Percentiles rank a stretch among this genome's conserved stretches.
Conservation (phyloP, 2,797 vertebrate genomes). For the Tachyglossus aculeatus region DNA sequence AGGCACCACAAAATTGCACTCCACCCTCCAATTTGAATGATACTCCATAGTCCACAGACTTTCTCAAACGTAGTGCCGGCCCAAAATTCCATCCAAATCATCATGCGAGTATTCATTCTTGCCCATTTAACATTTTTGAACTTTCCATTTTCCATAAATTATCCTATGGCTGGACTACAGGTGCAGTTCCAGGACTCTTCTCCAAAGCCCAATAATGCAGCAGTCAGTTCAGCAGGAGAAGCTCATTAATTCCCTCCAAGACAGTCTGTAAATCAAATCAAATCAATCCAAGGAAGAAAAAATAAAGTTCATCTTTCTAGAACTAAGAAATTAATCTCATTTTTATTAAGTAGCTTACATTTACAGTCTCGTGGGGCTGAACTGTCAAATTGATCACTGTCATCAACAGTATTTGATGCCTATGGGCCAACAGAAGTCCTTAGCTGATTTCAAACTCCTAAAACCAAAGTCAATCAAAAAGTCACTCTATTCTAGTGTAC, state of each 20-base stretch:
- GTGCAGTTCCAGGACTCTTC: slow-evolving; percentile 4
- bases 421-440: slow-evolving; percentile 3
- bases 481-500: not conserved
- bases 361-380: slow-evolving; percentile 10
- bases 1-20: too few relatives aligned
- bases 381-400: not conserved
- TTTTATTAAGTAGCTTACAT: slow-evolving; percentile 18
- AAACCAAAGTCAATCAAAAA: slow-evolving; percentile 25
- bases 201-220: slow-evolving; percentile 20
- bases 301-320: slow-evolving; percentile 24
- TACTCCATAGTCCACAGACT: too few relatives aligned
- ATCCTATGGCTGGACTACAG: not conserved
- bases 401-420: not conserved
- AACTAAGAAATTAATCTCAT: slow-evolving; percentile 17
- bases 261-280: not conserved
- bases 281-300: not conserved
- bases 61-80: too few relatives aligned
- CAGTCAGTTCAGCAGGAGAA: not conserved
- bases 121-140: too few relatives aligned
- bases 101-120: too few relatives aligned
- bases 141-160: not conserved
- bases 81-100: too few relatives aligned
- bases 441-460: not conserved
- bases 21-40: too few relatives aligned
- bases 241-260: not conserved